Evolutionary conservation across 2,113 vertebrate genomes (phyloP).

Genomic region (Microtus ochrogaster): DNA sequence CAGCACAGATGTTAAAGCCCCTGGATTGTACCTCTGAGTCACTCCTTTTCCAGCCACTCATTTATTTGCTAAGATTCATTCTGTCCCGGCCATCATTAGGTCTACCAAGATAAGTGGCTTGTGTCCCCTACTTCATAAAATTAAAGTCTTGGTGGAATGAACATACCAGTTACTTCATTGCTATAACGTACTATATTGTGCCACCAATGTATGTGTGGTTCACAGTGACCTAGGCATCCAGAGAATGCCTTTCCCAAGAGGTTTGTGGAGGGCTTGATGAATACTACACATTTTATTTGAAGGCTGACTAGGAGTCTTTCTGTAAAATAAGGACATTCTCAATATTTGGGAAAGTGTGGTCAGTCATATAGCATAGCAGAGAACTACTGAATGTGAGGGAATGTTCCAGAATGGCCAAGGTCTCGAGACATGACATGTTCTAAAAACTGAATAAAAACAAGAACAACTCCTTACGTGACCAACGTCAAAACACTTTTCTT

Average conservation of each 20-base stretch:
- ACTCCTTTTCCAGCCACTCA: not conserved
- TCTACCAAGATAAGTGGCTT: conserved; percentile 46
- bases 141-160: not conserved
- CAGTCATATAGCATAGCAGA: not conserved
- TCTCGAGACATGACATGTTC: not conserved
- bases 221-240: not conserved
- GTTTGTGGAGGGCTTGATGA: not conserved
- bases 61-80: conserved; percentile 42
- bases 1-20: not conserved
- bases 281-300: conserved; percentile 13
- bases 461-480: not conserved
- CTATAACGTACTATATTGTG: not conserved
- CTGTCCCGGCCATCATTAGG: not conserved
- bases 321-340: not conserved
- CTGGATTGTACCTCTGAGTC: not conserved
- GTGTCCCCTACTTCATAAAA: conserved; percentile 22
- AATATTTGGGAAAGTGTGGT: not conserved
- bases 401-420: not conserved
- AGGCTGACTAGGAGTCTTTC: not conserved
- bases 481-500: not conserved
- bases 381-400: not conserved
- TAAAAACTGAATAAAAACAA: not conserved
- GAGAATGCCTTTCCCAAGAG: not conserved
- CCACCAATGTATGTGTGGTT: not conserved
- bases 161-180: not conserved